These are phyloP conservation scores for Struthidea cinerea DNA, from an alignment of 2,113 vertebrate species.

Conservation along the genomic window DNA sequence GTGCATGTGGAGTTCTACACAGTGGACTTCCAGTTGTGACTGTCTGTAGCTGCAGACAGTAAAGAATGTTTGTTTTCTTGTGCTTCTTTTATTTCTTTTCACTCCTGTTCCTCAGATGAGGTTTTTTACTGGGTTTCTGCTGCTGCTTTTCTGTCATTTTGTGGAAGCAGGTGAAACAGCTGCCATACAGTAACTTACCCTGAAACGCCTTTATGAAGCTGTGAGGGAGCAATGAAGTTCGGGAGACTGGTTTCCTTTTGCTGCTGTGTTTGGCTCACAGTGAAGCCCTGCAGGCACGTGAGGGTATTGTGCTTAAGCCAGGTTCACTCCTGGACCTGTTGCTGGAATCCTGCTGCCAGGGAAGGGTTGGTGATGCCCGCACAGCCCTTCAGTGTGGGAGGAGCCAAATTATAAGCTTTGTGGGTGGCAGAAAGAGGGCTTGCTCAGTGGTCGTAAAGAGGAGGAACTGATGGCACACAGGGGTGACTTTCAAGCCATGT, in stretches of 20 bases:
- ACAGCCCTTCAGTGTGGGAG: background rate
- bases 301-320: background rate
- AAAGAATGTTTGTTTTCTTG: background rate
- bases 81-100: background rate
- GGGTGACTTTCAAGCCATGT: background rate
- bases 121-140: background rate
- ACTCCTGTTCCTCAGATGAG: background rate
- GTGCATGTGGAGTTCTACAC: background rate
- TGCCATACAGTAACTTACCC: background rate
- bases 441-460: background rate
- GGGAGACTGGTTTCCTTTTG: background rate
- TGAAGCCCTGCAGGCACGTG: background rate
- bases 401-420: background rate
- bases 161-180: background rate
- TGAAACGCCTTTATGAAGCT: background rate
- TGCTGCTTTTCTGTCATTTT: background rate
- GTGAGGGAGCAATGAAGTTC: background rate
- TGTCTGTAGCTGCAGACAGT: background rate
- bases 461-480: background rate
- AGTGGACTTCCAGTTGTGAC: background rate
- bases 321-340: background rate
- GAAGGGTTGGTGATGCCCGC: background rate
- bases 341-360: background rate
- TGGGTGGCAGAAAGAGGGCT: background rate
- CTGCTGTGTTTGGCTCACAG: background rate